phyloP scores from a whole-genome alignment of 2,797 vertebrate genomes.

The Anabas testudineus region DNA sequence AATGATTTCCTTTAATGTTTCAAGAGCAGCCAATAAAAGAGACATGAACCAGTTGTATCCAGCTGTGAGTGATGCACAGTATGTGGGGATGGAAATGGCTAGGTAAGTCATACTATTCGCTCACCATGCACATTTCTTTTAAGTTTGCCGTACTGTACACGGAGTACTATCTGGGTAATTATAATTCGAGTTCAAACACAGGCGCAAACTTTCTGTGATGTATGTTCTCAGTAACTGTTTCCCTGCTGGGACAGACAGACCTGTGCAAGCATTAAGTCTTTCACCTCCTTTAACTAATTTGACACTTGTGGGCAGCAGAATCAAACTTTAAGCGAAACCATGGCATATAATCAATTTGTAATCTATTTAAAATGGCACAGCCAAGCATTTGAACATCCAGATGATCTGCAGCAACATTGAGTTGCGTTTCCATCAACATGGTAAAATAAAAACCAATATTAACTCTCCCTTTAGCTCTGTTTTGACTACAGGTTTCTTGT shows the following conservation, averaged over 20 bases:
- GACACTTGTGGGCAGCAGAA: background rate
- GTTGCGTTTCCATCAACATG: too few species aligned
- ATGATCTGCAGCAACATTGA: background rate
- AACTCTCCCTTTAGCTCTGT: too few species aligned
- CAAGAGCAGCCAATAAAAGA: background rate
- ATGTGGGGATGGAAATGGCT: conserved; percentile 4
- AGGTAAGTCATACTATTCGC: background rate
- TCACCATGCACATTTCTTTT: background rate
- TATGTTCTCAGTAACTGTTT: background rate
- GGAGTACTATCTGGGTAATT: background rate
- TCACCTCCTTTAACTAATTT: background rate
- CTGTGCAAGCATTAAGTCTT: background rate
- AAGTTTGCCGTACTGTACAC: background rate
- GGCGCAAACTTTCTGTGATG: background rate
- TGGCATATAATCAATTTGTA: background rate
- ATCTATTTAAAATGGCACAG: background rate
- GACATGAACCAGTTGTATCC: background rate
- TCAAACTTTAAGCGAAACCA: background rate
- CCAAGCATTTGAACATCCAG: background rate
- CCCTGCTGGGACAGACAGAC: background rate
- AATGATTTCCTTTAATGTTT: conserved; percentile 1
- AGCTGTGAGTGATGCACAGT: conserved; percentile 6
- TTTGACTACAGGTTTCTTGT: too few species aligned
- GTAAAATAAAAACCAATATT: too few species aligned
- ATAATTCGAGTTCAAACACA: conserved; percentile 2